Evolutionary conservation across 2,113 vertebrate genomes (phyloP), one percentile per base, ranked within the genome.

Genomic region (Saimiri boliviensis): DNA sequence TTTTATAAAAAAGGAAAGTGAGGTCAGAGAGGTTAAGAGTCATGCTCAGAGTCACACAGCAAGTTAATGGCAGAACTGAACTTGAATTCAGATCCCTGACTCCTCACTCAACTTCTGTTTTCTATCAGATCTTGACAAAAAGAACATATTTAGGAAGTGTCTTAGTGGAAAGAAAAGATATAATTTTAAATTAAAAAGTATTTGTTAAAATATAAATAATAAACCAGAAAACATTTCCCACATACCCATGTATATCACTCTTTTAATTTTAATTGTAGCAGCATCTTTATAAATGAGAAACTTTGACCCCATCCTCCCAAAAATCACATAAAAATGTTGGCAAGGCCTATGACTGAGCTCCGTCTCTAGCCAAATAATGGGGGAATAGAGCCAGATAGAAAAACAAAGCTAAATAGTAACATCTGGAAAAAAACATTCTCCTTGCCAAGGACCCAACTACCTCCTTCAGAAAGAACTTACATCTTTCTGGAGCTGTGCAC

Each of bases 401-500:
- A 95, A 97, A 74, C 79, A 92, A 42, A 90, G 79, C 91, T 97
- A 97, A 97, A 56, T 13, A 95, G 95, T 89, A 96, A 96, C 97
- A 97, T 97, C 93, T 97, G 96, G 92, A 86, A 94, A 71, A 63
- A 89, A 96, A 40, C 1, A 7, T 37, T 76, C 70, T 80, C 86
- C 89, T 92, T 63, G 76, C 80, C 74, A 81, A 95, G 90, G 63
- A 92, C 71, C 70, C 80, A 54, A 81, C 45, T 42, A 10, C 12
- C 47, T 37, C 10, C 58, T 49, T 82, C 58, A 54, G 63, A 32
- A 83, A 42, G 58, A 89, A 95, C 98, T 45, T 97, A 98, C 81
- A 73, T 99, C 97, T 93, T 98, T 99, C 95, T 98, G 98, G 96
- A 99, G 98, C 52, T 98, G 98, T 45, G 97, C 13, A 30, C 96